phyloP scores from a whole-genome alignment of 2,888 invertebrate genomes.

The Lathronympha strigana region DNA sequence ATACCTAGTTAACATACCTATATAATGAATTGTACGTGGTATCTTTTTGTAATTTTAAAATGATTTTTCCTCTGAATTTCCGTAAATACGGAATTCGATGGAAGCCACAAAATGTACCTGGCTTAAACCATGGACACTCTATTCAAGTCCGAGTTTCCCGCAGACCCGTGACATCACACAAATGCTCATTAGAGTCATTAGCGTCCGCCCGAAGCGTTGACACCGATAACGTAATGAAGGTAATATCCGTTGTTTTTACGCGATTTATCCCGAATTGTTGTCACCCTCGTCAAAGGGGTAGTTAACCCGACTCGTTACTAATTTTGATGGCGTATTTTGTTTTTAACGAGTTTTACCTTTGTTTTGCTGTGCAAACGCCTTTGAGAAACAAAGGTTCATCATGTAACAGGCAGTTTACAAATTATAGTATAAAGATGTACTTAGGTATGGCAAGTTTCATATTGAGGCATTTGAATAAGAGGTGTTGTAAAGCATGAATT shows the following conservation, averaged over 20 bases:
- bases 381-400: not conserved
- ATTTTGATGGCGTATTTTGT: not conserved
- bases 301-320: not conserved
- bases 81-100: too few relatives aligned
- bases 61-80: too few relatives aligned
- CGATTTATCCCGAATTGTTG: conserved; percentile 25
- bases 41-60: too few relatives aligned
- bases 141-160: conserved; percentile 8
- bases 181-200: too few relatives aligned
- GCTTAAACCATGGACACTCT: not conserved
- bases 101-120: not conserved
- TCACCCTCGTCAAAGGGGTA: conserved; percentile 24
- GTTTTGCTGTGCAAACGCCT: not conserved
- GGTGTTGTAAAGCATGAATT: too few relatives aligned
- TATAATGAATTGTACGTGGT: too few relatives aligned
- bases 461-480: too few relatives aligned
- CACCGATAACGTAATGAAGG: conserved; percentile 37
- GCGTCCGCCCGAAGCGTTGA: conserved; percentile 15
- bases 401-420: too few relatives aligned
- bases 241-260: conserved; percentile 30
- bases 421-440: too few relatives aligned
- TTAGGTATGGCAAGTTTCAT: too few relatives aligned
- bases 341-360: not conserved
- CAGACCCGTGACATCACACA: conserved; percentile 14
- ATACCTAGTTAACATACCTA: too few relatives aligned